phyloP scores from a whole-genome alignment of 64 coral and sea anemone species.

The Pachyseris speciosa region DNA sequence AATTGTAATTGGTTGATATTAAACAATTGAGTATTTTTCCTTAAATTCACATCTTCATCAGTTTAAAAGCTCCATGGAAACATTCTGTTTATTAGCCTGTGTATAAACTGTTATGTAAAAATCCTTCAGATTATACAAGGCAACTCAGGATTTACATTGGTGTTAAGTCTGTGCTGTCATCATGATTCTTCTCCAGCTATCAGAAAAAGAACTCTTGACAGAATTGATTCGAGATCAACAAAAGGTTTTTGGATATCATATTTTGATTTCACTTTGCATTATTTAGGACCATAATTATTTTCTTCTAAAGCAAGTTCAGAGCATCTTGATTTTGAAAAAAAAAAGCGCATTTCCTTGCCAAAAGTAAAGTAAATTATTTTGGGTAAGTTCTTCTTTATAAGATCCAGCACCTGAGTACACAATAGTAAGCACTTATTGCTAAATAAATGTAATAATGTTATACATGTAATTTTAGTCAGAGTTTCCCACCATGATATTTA shows the following conservation, averaged over 20 bases:
- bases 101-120: neutral
- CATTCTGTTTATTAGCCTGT: neutral
- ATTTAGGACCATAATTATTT: neutral
- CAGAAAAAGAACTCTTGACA: conserved; percentile 94
- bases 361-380: no score
- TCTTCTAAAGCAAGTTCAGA: neutral
- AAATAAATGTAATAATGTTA: no score
- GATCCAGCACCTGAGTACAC: no score
- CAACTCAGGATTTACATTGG: neutral
- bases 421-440: no score
- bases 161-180: conserved; percentile 45
- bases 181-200: conserved; percentile 89
- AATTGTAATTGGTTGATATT: conserved; percentile 2
- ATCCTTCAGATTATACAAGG: neutral
- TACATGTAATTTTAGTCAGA: no score
- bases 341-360: no score
- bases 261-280: neutral
- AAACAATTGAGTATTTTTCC: neutral
- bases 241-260: conserved; percentile 61
- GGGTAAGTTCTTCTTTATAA: no score
- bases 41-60: neutral
- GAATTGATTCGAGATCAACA: conserved; percentile 92
- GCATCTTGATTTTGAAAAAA: neutral
- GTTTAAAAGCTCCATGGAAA: conserved; percentile 30
- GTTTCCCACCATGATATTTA: no score